phyloP scores from a whole-genome alignment of 2,113 vertebrate genomes.

The Heterotis niloticus region DNA sequence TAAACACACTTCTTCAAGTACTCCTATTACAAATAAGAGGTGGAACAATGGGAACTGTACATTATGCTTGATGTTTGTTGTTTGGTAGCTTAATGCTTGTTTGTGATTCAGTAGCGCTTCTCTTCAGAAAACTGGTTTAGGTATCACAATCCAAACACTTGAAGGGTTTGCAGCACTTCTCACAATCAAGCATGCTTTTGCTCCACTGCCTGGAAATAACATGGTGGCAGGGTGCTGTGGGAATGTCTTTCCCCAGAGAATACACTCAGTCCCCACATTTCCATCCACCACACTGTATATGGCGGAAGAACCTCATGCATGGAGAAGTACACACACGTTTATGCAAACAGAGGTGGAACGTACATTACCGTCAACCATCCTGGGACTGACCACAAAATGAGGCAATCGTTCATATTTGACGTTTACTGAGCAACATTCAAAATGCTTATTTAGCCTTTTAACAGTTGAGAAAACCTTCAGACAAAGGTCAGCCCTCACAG shows the following conservation, averaged over 20 bases:
- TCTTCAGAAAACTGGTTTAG: neutral
- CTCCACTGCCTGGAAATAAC: neutral
- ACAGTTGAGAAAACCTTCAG: neutral
- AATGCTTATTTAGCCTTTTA: neutral
- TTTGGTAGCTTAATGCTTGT: too few species aligned
- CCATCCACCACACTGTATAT: neutral
- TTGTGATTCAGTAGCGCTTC: neutral
- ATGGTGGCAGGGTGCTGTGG: neutral
- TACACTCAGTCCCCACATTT: neutral
- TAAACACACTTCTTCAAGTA: too few species aligned
- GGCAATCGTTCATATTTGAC: neutral
- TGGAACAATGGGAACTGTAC: neutral
- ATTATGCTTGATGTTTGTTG: too few species aligned
- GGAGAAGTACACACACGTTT: neutral
- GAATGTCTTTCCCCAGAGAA: neutral
- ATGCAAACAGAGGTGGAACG: neutral
- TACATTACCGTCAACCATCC: neutral
- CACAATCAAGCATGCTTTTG: neutral
- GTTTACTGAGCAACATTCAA: neutral
- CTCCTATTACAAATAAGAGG: neutral
- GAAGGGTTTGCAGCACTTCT: neutral
- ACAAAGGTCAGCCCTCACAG: neutral
- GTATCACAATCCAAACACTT: neutral
- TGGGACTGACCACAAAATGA: neutral
- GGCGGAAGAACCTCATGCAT: neutral